These are phyloP conservation scores for Acleris holmiana DNA, from an alignment of 2,888 invertebrate species.

Conservation along the genomic window DNA sequence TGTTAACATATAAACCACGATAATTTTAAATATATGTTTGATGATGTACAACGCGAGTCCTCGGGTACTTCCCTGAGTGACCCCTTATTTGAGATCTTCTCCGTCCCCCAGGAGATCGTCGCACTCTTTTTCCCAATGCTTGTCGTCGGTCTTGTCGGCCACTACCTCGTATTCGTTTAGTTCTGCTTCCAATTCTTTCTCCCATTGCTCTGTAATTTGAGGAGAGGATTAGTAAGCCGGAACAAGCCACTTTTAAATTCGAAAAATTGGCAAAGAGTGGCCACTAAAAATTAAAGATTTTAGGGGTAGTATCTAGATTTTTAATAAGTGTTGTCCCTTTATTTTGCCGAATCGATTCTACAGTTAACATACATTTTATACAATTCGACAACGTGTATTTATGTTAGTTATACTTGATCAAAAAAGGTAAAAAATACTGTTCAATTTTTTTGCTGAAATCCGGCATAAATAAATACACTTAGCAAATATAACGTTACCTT, in stretches of 20 bases:
- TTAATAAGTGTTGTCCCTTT: too few relatives aligned
- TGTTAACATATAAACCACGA: constrained; percentile 18
- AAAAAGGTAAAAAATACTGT: too few relatives aligned
- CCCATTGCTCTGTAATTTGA: constrained; percentile 93
- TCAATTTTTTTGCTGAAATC: too few relatives aligned
- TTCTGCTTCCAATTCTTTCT: constrained; percentile 97
- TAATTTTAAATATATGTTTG: constrained; percentile 3
- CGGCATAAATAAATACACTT: background rate
- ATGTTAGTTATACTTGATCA: too few relatives aligned
- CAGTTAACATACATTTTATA: too few relatives aligned
- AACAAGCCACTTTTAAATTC: background rate
- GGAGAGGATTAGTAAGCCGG: background rate
- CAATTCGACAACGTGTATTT: too few relatives aligned
- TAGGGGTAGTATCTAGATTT: too few relatives aligned
- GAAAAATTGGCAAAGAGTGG: background rate
- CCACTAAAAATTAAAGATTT: too few relatives aligned
- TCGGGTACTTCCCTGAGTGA: background rate
- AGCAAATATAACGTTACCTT: constrained; percentile 16
- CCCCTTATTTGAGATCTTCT: constrained; percentile 83
- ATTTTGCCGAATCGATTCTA: too few relatives aligned
- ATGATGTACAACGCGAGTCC: constrained; percentile 1
- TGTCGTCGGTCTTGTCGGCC: constrained; percentile 74
- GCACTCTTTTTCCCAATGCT: constrained; percentile 89
- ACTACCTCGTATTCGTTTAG: constrained; percentile 98
- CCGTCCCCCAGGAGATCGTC: constrained; percentile 87